Conservation (phyloP, 2,888 invertebrate species). For the Lasius fuliginosus region DNA sequence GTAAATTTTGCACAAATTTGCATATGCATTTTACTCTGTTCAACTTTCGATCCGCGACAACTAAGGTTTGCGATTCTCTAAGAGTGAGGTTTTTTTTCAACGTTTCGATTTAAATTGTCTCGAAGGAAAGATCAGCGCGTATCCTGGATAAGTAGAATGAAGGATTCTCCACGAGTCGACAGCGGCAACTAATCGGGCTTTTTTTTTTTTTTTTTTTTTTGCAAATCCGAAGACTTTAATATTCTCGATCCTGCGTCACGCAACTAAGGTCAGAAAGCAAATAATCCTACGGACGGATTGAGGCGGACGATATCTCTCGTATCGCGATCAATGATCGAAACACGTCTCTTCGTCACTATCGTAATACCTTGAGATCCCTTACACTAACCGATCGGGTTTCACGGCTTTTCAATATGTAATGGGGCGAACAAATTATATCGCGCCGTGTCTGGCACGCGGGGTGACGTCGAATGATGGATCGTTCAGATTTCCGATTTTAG, state of each 20-base stretch:
- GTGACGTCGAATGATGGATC: constrained; percentile 75
- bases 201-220: background rate
- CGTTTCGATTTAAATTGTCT: background rate
- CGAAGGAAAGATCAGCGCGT: no score
- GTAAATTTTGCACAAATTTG: background rate
- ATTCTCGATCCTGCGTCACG: background rate
- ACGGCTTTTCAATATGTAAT: constrained; percentile 79
- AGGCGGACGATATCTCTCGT: constrained; percentile 48
- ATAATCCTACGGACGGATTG: constrained; percentile 53
- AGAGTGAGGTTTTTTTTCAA: background rate
- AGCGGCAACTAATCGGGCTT: background rate
- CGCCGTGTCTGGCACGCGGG: constrained; percentile 56
- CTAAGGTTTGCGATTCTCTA: background rate
- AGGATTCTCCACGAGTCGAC: background rate
- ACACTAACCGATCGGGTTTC: constrained; percentile 69
- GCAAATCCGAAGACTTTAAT: background rate
- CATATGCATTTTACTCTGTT: background rate
- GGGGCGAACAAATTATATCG: constrained; percentile 79
- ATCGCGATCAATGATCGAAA: constrained; percentile 57
- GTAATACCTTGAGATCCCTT: constrained; percentile 35
- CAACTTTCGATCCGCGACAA: background rate
- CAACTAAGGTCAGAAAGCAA: constrained; percentile 43
- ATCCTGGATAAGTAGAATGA: no score
- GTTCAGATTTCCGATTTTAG: constrained; percentile 41
- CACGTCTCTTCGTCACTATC: constrained; percentile 42